Evolutionary conservation across 2,113 vertebrate species (phyloP).

Genomic region (Otus sunia): DNA sequence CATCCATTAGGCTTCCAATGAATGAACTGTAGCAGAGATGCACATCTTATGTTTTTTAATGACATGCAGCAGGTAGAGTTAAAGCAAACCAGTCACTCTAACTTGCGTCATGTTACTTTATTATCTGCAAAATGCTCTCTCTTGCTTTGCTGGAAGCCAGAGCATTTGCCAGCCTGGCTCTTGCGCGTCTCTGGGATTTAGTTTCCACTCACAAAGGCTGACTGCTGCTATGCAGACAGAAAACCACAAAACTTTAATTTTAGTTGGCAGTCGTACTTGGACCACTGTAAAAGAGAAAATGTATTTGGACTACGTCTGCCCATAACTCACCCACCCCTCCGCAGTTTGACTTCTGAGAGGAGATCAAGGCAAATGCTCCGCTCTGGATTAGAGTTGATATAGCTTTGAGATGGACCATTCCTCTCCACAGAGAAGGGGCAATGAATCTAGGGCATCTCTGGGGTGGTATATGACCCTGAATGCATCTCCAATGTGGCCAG

Average conservation of each 20-base stretch:
- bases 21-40: not conserved
- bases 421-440: rapidly evolving
- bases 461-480: not conserved
- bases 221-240: slow-evolving; percentile 56
- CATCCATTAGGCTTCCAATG: not conserved
- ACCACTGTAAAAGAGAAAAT: slow-evolving; percentile 39
- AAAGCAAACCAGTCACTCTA: not conserved
- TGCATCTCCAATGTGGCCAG: not conserved
- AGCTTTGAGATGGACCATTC: not conserved
- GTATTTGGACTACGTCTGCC: slow-evolving; percentile 3
- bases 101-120: not conserved
- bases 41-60: not conserved
- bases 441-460: not conserved
- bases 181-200: not conserved
- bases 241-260: slow-evolving; percentile 54
- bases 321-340: slow-evolving; percentile 15
- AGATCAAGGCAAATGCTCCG: slow-evolving; percentile 4
- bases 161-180: slow-evolving; percentile 5
- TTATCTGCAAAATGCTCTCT: not conserved
- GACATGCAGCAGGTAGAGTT: not conserved
- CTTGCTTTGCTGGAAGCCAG: slow-evolving; percentile 1
- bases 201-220: slow-evolving; percentile 35
- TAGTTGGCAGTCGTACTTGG: slow-evolving; percentile 43
- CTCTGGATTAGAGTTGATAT: not conserved
- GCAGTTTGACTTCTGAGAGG: not conserved